Evolutionary conservation across 2,797 vertebrate species (phyloP).

Genomic region (Anabas testudineus): DNA sequence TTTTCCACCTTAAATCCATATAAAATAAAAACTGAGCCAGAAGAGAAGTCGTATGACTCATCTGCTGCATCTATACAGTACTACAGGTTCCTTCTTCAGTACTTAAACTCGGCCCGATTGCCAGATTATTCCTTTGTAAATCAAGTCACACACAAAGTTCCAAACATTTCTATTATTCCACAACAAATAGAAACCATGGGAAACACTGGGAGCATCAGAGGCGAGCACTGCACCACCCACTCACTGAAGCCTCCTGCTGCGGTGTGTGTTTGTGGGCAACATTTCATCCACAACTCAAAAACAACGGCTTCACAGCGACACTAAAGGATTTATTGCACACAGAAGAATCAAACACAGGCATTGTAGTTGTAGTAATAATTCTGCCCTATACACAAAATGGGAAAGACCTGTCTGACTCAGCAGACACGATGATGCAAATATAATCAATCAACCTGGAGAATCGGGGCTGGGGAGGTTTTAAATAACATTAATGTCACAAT

Average conservation of each 20-base stretch:
- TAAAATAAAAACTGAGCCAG: too few relatives aligned
- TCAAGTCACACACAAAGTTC: too few relatives aligned
- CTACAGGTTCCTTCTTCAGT: too few relatives aligned
- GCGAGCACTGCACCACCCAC: constrained; percentile 9
- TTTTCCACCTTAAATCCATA: too few relatives aligned
- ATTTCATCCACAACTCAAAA: background rate
- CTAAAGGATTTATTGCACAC: constrained; percentile 14
- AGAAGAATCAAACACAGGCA: constrained; percentile 6
- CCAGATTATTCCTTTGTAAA: too few relatives aligned
- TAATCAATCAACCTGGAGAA: too few relatives aligned
- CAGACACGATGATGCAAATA: background rate
- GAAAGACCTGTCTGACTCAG: constrained; percentile 7
- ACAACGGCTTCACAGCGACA: constrained; percentile 3
- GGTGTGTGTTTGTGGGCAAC: background rate
- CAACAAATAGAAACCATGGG: background rate
- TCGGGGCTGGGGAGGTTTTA: too few relatives aligned
- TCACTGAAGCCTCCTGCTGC: background rate
- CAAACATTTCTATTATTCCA: background rate
- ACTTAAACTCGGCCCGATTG: too few relatives aligned
- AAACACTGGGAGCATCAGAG: constrained; percentile 1
- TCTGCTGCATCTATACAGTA: too few relatives aligned
- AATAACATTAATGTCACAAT: too few relatives aligned
- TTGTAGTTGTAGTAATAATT: background rate
- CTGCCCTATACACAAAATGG: constrained; percentile 6
- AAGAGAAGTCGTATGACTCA: too few relatives aligned